Evolutionary conservation across 1,140 invertebrate species (phyloP), one percentile per base, ranked within the genome.

Genomic region (Leptopilina clavipes): DNA sequence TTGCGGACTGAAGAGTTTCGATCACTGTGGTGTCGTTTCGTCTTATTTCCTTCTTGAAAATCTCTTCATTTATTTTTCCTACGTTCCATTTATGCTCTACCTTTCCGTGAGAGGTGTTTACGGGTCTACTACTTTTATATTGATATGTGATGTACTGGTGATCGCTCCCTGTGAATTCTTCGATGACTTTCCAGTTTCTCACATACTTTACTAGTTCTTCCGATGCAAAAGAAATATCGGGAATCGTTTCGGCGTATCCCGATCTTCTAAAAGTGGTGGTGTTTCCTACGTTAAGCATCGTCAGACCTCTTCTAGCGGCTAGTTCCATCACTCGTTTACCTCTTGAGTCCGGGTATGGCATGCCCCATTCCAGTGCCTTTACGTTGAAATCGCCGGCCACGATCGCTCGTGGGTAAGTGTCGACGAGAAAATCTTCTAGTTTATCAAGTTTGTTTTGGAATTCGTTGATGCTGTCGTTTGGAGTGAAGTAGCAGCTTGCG

Each of bases 221-320:
- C 3, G 52, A 74, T 0, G 81, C 77, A 44, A 81, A 81, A 1
- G 85, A 72, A 0, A 89, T 17, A 44, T 88, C 85, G 0, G 87
- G 77, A 0, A 85, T 77, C 0, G 84, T 85, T 71, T 78, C 82
- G 0, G 80, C 75, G 6, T 83, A 70, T 65, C 80, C 79, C 19
- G 45, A 17, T n/a, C 86, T 74, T 14, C 84, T 81, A 31, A 84
- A 88, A 0, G 84, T 86, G 12, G 75, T 31, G 0, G 75, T 76
- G 1, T 77, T 54, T 0, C 83, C 83, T 1, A 56, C 18, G 17
- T 86, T 86, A 0, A 82, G 7, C 0, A 85, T 71, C 7, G 59
- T 71, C 1, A 84, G 75, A n/a, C 81, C 78, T 1, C 80, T n/a
- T 31, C 56, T 45, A 17, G 76, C 48, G 0, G 59, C 74, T 74